Base-by-base conservation (phyloP, 2,888 invertebrate species). In the Proisotoma minuta region DNA sequence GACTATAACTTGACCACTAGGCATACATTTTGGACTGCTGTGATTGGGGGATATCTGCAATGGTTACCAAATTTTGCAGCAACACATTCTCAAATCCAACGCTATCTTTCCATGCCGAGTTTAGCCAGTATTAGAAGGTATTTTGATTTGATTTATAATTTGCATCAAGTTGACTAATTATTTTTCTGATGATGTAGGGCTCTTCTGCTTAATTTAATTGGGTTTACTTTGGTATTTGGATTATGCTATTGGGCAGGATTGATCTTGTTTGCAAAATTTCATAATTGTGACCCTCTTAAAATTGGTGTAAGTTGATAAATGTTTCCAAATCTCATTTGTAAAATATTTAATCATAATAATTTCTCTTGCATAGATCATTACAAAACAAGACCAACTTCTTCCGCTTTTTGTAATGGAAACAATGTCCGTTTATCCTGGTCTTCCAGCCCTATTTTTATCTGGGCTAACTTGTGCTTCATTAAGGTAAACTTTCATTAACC, bases 11-110 rank as follows among this genome's bases (percentile, higher is more conserved):
- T 70, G 0, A 47, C 68, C 18, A 65, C 64, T 1, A 54, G 70
- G 15, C 70, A 72, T 18, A 69, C 72, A 15, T 40, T 72, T 10
- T 72, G 69, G 66, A 63, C 69, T n/a, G 62, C 69, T 18, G n/a
- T 69, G 0, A 60, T 71, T 27, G 71, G 71, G 20, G 69, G 71
- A 1, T 71, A 67, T 47, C 65, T 62, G 20, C 56, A 60, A 28
- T 66, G 66, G 64, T 12, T 63, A 15, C 23, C 66, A 22, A 53
- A 59, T 22, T 65, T 59, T 47, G 62, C 49, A 1, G 58, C 57
- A 1, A 62, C 62, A 3, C 66, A 66, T 24, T 22, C 63, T 3
- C 59, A 63, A 52, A 52, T 66, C 10, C 69, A 69, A 52, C n/a
- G 66, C 24, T 65, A 62, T 20, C 34, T 66, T 12, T 47, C 62